Evolutionary conservation across 2,797 vertebrate genomes (phyloP), one percentile per base, ranked within the genome.

Genomic region (Ptychadena robeensis): DNA sequence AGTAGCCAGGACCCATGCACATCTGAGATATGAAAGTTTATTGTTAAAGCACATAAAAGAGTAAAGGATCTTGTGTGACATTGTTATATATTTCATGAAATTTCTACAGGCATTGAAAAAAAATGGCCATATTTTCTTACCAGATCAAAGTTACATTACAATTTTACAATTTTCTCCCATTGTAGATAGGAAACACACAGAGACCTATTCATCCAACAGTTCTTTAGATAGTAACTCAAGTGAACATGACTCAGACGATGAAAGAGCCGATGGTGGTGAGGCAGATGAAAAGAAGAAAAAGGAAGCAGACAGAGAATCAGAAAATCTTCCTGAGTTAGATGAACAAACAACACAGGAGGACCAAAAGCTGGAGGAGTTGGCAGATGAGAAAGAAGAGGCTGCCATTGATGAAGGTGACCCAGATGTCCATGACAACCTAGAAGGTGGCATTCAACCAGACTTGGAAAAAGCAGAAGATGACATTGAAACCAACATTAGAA

Each of bases 211-310:
- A 0, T 92, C 91, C 15, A 65, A 73, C 86, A 90, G 91, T 73
- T 78, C 86, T 10, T 88, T 88, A 57, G 91, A 87, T 77, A 94
- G 92, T 9, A 89, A 87, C 38, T 92, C 92, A 71, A 91, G 93
- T 63, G 91, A 83, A 30, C 90, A 92, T 1, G 92, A 88, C 1
- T 88, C 88, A 14, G n/a, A 0, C 0, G 34, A 14, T 0, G 27
- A 15, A 0, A 61, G 3, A 25, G 8, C 31, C 11, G 57, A 63
- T 0, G 25, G 34, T 38, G 27, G 3, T 14, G 64, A 79, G 9
- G 1, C 28, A 8, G 38, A 72, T 27, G 57, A 67, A 82, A 84
- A 9, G 9, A 10, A 65, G 74, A 82, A 67, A 38, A 59, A 34
- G 0, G 7, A 86, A 48, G 31, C 61, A 22, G 65, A 1, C 27